phyloP scores from a whole-genome alignment of 2,888 invertebrate genomes.

The Keiferia lycopersicella region DNA sequence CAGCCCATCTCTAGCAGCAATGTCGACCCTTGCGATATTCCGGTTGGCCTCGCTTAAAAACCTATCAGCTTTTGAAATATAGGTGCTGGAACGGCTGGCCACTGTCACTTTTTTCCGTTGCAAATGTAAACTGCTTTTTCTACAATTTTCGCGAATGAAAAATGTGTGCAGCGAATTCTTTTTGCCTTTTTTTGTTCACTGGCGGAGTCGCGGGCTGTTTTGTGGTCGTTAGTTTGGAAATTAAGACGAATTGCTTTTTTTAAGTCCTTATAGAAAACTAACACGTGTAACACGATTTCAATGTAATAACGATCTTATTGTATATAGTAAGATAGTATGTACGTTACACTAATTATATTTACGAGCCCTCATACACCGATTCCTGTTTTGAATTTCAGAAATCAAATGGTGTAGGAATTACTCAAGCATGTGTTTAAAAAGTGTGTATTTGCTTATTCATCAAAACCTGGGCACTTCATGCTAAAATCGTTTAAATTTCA shows the following conservation, averaged over 20 bases:
- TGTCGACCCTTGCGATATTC: conserved; percentile 26
- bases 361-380: no score
- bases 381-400: no score
- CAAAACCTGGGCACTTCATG: no score
- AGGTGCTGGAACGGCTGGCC: conserved; percentile 16
- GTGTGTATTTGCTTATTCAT: no score
- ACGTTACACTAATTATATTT: no score
- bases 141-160: conserved; percentile 17
- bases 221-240: conserved; percentile 3
- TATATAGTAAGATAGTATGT: no score
- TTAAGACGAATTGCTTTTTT: not conserved
- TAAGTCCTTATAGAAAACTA: not conserved
- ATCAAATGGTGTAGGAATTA: no score
- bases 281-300: no score
- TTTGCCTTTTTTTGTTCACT: not conserved
- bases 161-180: conserved; percentile 1
- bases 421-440: no score
- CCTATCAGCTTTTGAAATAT: conserved; percentile 34
- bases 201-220: not conserved
- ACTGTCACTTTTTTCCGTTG: conserved; percentile 21
- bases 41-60: conserved; percentile 29
- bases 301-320: no score
- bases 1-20: not conserved
- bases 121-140: conserved; percentile 24
- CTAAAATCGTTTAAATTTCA: no score